Percentiles rank a stretch among this genome's conserved stretches.
Evolutionary conservation across 2,797 vertebrate genomes (phyloP).

Genomic region (Sebastes taczanowskii): DNA sequence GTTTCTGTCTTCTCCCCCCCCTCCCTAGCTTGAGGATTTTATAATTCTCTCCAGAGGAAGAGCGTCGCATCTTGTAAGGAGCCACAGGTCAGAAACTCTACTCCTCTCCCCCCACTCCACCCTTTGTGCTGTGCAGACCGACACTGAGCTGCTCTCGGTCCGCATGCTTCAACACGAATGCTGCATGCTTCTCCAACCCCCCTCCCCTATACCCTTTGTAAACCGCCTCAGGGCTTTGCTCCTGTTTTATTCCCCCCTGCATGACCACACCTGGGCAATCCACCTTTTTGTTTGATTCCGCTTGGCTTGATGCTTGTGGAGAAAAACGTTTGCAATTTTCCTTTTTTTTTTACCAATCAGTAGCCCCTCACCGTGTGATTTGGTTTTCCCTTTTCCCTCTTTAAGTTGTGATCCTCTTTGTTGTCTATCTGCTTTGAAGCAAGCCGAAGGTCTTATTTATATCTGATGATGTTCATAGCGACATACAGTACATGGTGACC

Average conservation of each 20-base stretch:
- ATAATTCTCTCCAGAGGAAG: slow-evolving; percentile 84
- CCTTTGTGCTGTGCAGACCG: slow-evolving; percentile 44
- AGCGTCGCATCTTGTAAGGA: slow-evolving; percentile 81
- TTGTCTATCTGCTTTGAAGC: not conserved
- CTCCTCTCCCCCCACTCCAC: slow-evolving; percentile 37
- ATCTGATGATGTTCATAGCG: not conserved
- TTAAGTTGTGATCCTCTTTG: slow-evolving; percentile 4
- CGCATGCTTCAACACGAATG: slow-evolving; percentile 74
- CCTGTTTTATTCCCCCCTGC: slow-evolving; percentile 40
- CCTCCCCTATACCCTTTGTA: not conserved
- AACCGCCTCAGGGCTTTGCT: slow-evolving; percentile 42
- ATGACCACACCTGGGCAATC: slow-evolving; percentile 67
- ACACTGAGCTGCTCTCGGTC: slow-evolving; percentile 40
- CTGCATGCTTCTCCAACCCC: slow-evolving; percentile 64
- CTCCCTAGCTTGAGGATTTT: slow-evolving; percentile 83
- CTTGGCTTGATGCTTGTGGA: slow-evolving; percentile 38
- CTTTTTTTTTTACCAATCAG: slow-evolving; percentile 19
- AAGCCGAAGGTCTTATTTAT: not conserved
- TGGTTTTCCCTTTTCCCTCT: not conserved
- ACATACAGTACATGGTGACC: not conserved
- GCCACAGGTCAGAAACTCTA: slow-evolving; percentile 84
- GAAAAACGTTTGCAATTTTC: not conserved
- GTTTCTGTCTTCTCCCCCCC: slow-evolving; percentile 40
- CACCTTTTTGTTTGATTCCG: slow-evolving; percentile 41
- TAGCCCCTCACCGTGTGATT: not conserved